Evolutionary conservation across 2,113 vertebrate genomes (phyloP).

Genomic region (Festucalex cinctus): DNA sequence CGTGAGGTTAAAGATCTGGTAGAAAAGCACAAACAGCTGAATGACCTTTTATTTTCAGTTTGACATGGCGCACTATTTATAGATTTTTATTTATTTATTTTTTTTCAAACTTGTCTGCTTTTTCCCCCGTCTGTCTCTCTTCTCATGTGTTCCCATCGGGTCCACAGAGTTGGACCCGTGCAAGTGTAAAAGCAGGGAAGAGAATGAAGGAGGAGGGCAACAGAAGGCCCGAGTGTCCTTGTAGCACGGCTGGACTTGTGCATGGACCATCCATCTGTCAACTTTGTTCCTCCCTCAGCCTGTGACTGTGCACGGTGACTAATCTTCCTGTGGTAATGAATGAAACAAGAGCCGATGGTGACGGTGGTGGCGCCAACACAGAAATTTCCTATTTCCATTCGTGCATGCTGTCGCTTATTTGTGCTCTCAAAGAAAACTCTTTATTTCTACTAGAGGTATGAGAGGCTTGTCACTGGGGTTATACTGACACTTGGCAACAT

Average conservation of each 20-base stretch:
- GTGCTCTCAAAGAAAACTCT: constrained; percentile 6
- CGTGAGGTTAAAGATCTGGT: no score
- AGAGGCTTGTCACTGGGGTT: neutral
- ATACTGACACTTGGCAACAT: neutral
- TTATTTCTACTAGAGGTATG: neutral
- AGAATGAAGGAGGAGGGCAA: neutral
- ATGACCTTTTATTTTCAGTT: no score
- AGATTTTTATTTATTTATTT: neutral
- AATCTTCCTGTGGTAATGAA: constrained; percentile 63
- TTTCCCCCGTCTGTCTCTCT: constrained; percentile 5
- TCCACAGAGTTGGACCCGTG: neutral
- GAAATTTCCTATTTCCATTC: constrained; percentile 39
- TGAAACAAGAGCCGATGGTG: constrained; percentile 53
- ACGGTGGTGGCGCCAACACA: constrained; percentile 29
- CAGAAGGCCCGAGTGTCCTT: constrained; percentile 36
- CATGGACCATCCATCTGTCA: constrained; percentile 58
- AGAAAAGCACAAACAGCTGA: no score
- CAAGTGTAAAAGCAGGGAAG: neutral
- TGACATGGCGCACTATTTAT: no score
- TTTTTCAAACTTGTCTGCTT: neutral
- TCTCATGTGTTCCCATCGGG: neutral
- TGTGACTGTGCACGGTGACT: constrained; percentile 59
- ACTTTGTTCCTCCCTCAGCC: constrained; percentile 51
- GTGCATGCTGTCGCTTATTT: constrained; percentile 18
- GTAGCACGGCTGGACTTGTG: constrained; percentile 49